phyloP scores from a whole-genome alignment of 2,797 vertebrate species.

The Takifugu ocellatus region DNA sequence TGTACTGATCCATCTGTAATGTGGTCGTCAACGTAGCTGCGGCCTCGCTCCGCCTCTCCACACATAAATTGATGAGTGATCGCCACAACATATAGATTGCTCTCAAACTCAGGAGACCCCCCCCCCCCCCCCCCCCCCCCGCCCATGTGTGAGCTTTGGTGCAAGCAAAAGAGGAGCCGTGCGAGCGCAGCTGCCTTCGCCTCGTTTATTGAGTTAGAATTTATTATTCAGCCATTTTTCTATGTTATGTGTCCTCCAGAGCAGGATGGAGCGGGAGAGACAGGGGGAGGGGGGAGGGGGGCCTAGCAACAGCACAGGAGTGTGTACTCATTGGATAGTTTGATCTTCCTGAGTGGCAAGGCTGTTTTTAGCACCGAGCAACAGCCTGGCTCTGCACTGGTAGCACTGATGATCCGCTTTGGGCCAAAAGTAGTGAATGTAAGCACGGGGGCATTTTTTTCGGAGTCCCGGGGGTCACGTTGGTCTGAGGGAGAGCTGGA shows the following conservation, averaged over 20 bases:
- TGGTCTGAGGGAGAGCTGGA: slow-evolving; percentile 33
- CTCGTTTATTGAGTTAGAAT: slow-evolving; percentile 78
- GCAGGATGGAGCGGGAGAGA: slow-evolving; percentile 55
- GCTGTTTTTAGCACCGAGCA: slow-evolving; percentile 73
- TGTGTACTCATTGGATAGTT: slow-evolving; percentile 71
- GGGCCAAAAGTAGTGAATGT: slow-evolving; percentile 31
- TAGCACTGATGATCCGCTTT: slow-evolving; percentile 46
- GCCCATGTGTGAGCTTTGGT: slow-evolving; percentile 24
- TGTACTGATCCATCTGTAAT: no score
- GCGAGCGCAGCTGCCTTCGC: slow-evolving; percentile 74
- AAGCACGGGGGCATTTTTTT: slow-evolving; percentile 46
- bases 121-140: no score
- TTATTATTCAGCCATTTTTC: slow-evolving; percentile 79
- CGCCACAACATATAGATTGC: no score
- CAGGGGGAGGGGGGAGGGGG: slow-evolving; percentile 40
- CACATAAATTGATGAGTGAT: no score
- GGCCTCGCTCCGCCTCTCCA: no score
- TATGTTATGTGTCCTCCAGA: slow-evolving; percentile 72
- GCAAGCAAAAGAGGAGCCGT: slow-evolving; percentile 57
- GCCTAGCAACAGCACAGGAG: slow-evolving; percentile 75
- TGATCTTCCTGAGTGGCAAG: slow-evolving; percentile 73
- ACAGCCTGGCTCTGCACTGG: slow-evolving; percentile 61
- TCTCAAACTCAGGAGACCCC: no score
- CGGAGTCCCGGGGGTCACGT: slow-evolving; percentile 42
- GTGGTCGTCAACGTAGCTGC: no score